Percentiles rank a stretch among this genome's conserved stretches.
These are phyloP conservation scores for Diarsia brunnea DNA, from an alignment of 2,888 invertebrate genomes.

Conservation along the genomic window DNA sequence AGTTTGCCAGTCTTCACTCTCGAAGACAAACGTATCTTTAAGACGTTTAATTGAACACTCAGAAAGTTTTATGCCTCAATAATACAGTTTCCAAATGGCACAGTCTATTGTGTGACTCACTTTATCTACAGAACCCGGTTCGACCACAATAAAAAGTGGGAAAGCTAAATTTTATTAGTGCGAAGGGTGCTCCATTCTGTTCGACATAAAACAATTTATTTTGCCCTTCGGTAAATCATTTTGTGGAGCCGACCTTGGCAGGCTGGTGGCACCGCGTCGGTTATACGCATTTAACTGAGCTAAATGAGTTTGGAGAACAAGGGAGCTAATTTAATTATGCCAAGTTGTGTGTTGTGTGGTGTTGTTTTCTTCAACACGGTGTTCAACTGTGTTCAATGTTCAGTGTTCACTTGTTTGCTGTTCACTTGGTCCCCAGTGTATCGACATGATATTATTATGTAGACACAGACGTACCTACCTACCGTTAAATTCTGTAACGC, in stretches of 20 bases:
- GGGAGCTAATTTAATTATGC: slow-evolving; percentile 67
- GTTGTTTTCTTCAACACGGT: slow-evolving; percentile 49
- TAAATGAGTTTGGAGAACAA: slow-evolving; percentile 69
- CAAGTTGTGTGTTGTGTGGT: slow-evolving; percentile 50
- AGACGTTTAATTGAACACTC: slow-evolving; percentile 36
- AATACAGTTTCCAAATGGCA: slow-evolving; percentile 31
- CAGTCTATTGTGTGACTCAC: slow-evolving; percentile 33
- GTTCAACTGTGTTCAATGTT: slow-evolving; percentile 32
- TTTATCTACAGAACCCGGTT: slow-evolving; percentile 15
- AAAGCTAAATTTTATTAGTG: slow-evolving; percentile 57
- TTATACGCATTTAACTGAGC: slow-evolving; percentile 63
- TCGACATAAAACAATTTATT: slow-evolving; percentile 66
- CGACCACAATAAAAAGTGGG: slow-evolving; percentile 48
- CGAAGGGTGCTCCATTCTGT: slow-evolving; percentile 62
- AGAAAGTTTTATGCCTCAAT: slow-evolving; percentile 41
- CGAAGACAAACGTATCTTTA: slow-evolving; percentile 12
- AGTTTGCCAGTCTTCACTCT: slow-evolving; percentile 13
- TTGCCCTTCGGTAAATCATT: slow-evolving; percentile 65
- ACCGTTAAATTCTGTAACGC: slow-evolving; percentile 22
- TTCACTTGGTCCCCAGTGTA: slow-evolving; percentile 42
- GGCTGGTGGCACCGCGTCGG: slow-evolving; percentile 43
- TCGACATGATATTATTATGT: slow-evolving; percentile 28
- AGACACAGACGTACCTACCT: not conserved
- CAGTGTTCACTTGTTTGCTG: slow-evolving; percentile 19
- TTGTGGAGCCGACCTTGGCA: slow-evolving; percentile 55